phyloP scores from a whole-genome alignment of 2,888 invertebrate genomes.

The Pogonocherus hispidulus region DNA sequence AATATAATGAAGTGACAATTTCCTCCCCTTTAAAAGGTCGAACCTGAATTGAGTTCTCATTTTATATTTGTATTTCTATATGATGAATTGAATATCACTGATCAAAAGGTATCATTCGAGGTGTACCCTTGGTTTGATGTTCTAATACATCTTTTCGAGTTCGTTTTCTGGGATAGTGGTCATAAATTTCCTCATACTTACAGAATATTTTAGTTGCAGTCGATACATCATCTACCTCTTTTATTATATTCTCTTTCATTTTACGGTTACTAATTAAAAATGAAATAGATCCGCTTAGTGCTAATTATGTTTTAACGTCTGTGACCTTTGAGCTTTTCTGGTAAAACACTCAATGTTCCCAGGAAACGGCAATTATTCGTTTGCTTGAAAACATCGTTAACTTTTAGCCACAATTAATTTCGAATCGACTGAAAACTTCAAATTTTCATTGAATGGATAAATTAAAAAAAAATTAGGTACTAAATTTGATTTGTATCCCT shows the following conservation, averaged over 20 bases:
- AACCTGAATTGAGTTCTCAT: too few relatives aligned
- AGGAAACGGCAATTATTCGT: too few relatives aligned
- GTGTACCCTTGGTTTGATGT: not conserved
- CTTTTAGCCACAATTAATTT: too few relatives aligned
- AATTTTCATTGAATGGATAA: too few relatives aligned
- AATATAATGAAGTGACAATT: too few relatives aligned
- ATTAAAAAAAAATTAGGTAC: too few relatives aligned
- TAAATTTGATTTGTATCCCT: too few relatives aligned
- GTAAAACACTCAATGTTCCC: not conserved
- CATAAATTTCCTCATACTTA: not conserved
- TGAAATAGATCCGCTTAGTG: not conserved
- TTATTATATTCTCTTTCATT: not conserved
- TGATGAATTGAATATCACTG: not conserved
- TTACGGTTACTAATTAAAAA: not conserved
- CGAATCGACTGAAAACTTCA: too few relatives aligned
- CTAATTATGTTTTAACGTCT: not conserved
- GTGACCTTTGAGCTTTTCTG: not conserved
- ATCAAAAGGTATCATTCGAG: not conserved
- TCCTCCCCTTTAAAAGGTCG: too few relatives aligned
- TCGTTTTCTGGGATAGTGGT: not conserved
- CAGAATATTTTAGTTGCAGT: not conserved
- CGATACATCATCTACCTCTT: not conserved
- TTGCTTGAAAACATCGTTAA: too few relatives aligned
- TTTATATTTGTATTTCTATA: not conserved
- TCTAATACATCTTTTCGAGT: not conserved